Evolutionary conservation across 1,140 invertebrate species (phyloP), one percentile per base, ranked within the genome.

Genomic region (Lasioglossum baleicum): DNA sequence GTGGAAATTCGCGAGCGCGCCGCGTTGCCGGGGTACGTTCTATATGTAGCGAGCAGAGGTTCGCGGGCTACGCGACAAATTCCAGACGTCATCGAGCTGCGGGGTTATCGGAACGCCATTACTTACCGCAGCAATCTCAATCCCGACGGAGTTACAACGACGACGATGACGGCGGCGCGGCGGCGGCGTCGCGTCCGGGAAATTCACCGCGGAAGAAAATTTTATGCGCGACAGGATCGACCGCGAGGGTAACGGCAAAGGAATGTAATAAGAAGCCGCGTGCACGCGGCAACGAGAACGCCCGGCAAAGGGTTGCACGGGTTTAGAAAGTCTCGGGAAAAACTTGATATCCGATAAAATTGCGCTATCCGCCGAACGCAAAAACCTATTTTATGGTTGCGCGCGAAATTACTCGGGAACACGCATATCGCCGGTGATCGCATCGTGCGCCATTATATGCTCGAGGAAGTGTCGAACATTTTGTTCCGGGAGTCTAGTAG

Each of bases 241-340:
- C 48, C 48, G 48, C 48, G 15, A 13, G 1, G 11, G 60, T 61
- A 72, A 44, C 42, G 26, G 26, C n/a, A 20, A 20, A 22, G 26
- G 71, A 48, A 48, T 63, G 58, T n/a, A 73, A 64, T 64, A 73
- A 48, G 26, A 48, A 48, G 42, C 22, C 58, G n/a, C n/a, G 56
- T 22, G 56, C 56, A 22, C 8, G 22, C 10, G 35, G 5, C 35
- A 5, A 35, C 35, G 3, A 35, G 35, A 35, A 35, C 35, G 3
- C 35, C 35, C 2, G 22, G 22, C 7, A 8, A 60, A 44, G 40
- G 17, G n/a, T 61, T 20, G 35, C 48, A 13, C 4, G 26, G 26
- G 48, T 51, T 51, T 13, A 13, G 31, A 26, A n/a, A 15, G 7
- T 42, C 42, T 31, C 17, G 44, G 31, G 5, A 56, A 56, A 56